These are phyloP conservation scores for Hyppa rectilinea DNA, from an alignment of 2,888 invertebrate genomes.

Conservation along the genomic window DNA sequence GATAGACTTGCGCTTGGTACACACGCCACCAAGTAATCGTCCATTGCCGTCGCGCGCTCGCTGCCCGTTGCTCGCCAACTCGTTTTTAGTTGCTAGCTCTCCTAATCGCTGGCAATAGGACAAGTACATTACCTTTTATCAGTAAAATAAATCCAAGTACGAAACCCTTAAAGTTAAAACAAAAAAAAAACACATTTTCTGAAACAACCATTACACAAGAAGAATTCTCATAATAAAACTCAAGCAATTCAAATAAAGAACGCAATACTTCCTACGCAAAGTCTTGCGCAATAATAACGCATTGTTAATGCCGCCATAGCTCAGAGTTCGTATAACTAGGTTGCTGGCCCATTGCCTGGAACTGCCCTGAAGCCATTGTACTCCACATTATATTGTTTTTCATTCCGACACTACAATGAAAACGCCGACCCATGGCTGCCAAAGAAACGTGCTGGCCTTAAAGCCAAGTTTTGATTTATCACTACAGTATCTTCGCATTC, in stretches of 20 bases:
- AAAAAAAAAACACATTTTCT: neutral
- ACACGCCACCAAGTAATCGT: no score
- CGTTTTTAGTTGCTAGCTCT: no score
- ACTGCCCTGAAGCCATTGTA: conserved; percentile 48
- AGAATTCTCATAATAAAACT: conserved; percentile 10
- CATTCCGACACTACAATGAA: conserved; percentile 41
- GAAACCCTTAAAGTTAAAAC: neutral
- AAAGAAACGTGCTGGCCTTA: conserved; percentile 43
- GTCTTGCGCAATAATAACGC: conserved; percentile 47
- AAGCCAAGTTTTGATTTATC: conserved; percentile 61
- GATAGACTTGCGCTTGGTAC: no score
- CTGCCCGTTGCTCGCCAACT: no score
- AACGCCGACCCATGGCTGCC: conserved; percentile 43
- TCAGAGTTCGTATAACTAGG: conserved; percentile 38
- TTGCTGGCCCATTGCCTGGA: conserved; percentile 48
- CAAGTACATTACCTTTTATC: no score
- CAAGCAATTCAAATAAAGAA: conserved; percentile 6
- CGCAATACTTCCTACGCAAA: conserved; percentile 24
- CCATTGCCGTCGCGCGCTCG: no score
- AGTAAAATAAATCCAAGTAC: neutral
- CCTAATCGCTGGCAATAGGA: no score
- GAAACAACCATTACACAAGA: neutral
- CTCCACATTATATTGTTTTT: conserved; percentile 59
- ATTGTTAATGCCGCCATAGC: conserved; percentile 30
- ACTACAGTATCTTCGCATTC: conserved; percentile 24